phyloP scores from a whole-genome alignment of 2,888 invertebrate genomes.

The Trachelus iudaicus region DNA sequence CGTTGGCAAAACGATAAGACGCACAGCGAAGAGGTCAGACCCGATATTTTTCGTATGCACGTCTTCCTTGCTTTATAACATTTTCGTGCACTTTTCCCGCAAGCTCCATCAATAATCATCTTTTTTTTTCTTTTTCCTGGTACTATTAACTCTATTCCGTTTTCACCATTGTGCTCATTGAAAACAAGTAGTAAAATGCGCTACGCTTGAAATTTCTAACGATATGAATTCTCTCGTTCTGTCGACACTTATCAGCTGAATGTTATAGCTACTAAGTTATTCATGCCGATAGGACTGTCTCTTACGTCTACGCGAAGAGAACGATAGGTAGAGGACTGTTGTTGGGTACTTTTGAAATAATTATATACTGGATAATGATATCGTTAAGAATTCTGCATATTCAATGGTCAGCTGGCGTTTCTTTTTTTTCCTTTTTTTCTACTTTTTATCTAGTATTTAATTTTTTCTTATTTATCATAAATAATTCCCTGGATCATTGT shows the following conservation, averaged over 20 bases:
- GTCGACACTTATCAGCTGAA: neutral
- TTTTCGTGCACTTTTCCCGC: neutral
- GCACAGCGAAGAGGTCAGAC: neutral
- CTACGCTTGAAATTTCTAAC: neutral
- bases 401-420: neutral
- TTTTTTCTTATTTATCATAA: too few species aligned
- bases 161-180: neutral
- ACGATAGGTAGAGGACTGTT: neutral
- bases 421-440: neutral
- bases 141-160: neutral
- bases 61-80: neutral
- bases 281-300: neutral
- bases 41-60: neutral
- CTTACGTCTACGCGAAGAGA: neutral
- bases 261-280: neutral
- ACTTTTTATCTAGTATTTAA: neutral
- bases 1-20: conserved; percentile 47
- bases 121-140: neutral
- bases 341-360: neutral
- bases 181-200: neutral
- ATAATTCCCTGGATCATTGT: too few species aligned
- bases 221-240: neutral
- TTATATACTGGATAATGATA: neutral
- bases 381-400: neutral
- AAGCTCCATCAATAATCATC: neutral